Conservation (phyloP, 2,888 invertebrate genomes). For the Cryptophagus acutangulus region DNA sequence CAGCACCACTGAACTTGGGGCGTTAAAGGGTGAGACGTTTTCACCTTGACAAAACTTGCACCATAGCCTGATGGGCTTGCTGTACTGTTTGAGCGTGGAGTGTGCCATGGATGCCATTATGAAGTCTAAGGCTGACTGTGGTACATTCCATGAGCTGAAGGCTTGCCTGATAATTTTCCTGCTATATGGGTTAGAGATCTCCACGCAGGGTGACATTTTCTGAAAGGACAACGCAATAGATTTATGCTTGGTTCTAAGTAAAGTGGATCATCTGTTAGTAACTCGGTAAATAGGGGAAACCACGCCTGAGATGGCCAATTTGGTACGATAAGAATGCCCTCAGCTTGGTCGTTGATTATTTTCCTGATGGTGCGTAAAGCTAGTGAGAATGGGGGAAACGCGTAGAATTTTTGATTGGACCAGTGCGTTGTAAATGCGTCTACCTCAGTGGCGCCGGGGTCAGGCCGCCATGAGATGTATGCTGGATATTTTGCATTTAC, state of each 20-base stretch:
- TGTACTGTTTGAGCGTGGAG: too few relatives aligned
- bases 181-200: too few relatives aligned
- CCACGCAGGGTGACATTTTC: too few relatives aligned
- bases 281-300: conserved; percentile 29
- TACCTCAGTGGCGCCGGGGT: conserved; percentile 23
- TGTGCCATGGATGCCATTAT: too few relatives aligned
- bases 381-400: conserved; percentile 26
- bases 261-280: conserved; percentile 14
- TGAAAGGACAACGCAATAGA: too few relatives aligned
- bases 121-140: too few relatives aligned
- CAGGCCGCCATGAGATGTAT: conserved; percentile 29
- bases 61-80: too few relatives aligned
- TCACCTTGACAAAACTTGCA: too few relatives aligned
- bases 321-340: conserved; percentile 34
- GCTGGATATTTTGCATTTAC: conserved; percentile 29
- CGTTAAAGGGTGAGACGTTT: too few relatives aligned
- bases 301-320: conserved; percentile 32
- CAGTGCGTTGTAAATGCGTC: conserved; percentile 31
- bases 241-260: conserved; percentile 29
- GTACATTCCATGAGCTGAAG: too few relatives aligned
- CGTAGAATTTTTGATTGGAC: conserved; percentile 11
- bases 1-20: too few relatives aligned
- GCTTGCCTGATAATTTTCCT: too few relatives aligned
- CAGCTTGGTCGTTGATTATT: conserved; percentile 31
- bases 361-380: conserved; percentile 31